phyloP scores from a whole-genome alignment of 2,113 vertebrate species.

The Sinocyclocheilus maitianheensis region DNA sequence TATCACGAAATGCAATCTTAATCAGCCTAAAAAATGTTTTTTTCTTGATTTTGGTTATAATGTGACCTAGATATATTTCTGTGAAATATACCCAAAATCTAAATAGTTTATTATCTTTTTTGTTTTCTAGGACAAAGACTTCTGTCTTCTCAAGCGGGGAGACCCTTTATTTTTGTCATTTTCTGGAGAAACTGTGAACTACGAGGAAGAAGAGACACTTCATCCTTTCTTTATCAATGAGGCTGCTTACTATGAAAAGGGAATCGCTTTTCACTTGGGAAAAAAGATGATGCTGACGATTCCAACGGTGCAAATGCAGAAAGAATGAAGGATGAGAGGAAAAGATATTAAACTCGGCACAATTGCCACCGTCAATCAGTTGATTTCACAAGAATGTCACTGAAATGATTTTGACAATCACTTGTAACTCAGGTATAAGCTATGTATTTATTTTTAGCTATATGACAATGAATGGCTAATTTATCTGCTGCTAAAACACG shows the following conservation, averaged over 20 bases:
- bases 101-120: background rate
- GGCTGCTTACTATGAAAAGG: conserved; percentile 78
- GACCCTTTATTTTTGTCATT: conserved; percentile 73
- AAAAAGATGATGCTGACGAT: conserved; percentile 60
- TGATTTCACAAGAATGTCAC: background rate
- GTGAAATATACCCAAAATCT: too few species aligned
- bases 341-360: background rate
- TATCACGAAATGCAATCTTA: too few species aligned
- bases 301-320: conserved; percentile 64
- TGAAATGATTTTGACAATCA: too few species aligned
- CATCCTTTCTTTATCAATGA: conserved; percentile 77
- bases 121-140: conserved; percentile 74
- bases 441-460: too few species aligned
- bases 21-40: too few species aligned
- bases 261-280: conserved; percentile 71
- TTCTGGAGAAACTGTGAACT: conserved; percentile 67
- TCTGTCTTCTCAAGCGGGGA: conserved; percentile 68
- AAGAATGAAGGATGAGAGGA: conserved; percentile 37
- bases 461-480: background rate
- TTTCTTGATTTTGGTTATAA: too few species aligned
- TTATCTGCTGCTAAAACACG: background rate
- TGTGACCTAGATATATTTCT: too few species aligned
- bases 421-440: too few species aligned
- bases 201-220: conserved; percentile 66
- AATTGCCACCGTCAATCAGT: too few species aligned